Evolutionary conservation across 2,888 invertebrate species (phyloP), one percentile per base, ranked within the genome.

Genomic region (Xylophagus ater): DNA sequence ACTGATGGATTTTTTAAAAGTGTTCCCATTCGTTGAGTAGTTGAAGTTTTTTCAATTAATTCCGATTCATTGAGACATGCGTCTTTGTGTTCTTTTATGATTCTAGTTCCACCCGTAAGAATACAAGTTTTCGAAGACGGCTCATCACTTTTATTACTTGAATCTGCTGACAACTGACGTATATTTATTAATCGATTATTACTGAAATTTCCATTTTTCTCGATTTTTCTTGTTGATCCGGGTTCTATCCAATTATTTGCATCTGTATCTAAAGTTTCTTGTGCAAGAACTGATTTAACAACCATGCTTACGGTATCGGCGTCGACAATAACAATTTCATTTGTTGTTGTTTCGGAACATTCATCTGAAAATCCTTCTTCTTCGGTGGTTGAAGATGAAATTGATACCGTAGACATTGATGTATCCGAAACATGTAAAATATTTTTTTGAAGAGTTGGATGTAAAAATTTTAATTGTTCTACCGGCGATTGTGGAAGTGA

Each of bases 261-360:
- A 23, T 47, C 44, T 14, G 34, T 26, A 12, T 23, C 25, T 9
- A 33, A 23, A 10, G 28, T 17, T 38, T 61, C 59, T 17, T 66
- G 60, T 40, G 59, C 67, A 25, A 70, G 49, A 14, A 75, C 72
- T 21, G 71, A 69, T 49, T 71, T 68, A 4, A 75, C 70, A 15
- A 76, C 67, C 34, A 72, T 70, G 51, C 72, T 71, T 2, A 74
- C 69, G 8, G 75, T 74, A 52, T 75, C 75, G 30, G 67, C 51
- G 43, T 72, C 70, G n/a, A 60, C 57, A 26, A 56, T 53, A 15
- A 66, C 44, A n/a, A 39, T 31, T 49, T 56, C 49, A 26, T 51
- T 51, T 15, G 48, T 45, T 10, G 54, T 52, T 25, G 53, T 48
- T 31, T 55, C 55, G 31, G 53, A 49, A 8, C 47, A 30, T 31